Evolutionary conservation across 2,888 invertebrate genomes (phyloP).

Genomic region (Meta bourneti): DNA sequence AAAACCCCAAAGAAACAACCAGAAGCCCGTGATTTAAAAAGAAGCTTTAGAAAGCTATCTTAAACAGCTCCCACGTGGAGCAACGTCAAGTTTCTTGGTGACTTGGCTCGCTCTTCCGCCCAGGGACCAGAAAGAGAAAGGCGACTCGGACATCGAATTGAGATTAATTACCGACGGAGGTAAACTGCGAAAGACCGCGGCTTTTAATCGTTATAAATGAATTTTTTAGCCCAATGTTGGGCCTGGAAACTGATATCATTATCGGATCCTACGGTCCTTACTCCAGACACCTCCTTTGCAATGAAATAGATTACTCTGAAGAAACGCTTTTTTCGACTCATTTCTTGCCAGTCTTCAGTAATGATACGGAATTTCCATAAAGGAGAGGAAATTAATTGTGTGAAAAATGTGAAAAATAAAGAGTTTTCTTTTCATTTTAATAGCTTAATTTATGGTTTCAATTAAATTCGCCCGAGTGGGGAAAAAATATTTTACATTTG

Average conservation of each 20-base stretch:
- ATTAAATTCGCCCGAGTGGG: no score
- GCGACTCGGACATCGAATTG: constrained; percentile 50
- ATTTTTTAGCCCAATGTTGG: constrained; percentile 35
- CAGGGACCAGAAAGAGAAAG: constrained; percentile 11
- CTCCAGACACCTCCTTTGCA: constrained; percentile 20
- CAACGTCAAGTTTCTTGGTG: no score
- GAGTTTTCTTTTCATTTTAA: background rate
- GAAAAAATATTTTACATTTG: no score
- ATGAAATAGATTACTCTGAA: constrained; percentile 21
- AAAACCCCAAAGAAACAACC: no score
- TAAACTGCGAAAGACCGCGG: constrained; percentile 36
- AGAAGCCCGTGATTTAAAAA: no score
- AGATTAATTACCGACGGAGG: constrained; percentile 57
- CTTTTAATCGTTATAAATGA: constrained; percentile 72
- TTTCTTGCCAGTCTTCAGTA: background rate
- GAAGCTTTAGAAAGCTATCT: no score
- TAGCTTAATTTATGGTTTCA: background rate
- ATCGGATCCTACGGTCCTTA: constrained; percentile 5
- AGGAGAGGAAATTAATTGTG: background rate
- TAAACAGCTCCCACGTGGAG: no score
- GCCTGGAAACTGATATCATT: constrained; percentile 25
- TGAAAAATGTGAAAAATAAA: no score
- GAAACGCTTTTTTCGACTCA: constrained; percentile 19
- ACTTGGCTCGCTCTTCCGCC: constrained; percentile 3
- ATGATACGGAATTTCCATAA: background rate